Conservation (phyloP, 30 jellyfish, hydroid and myxozoan species). For the Aurelia coerulea region DNA sequence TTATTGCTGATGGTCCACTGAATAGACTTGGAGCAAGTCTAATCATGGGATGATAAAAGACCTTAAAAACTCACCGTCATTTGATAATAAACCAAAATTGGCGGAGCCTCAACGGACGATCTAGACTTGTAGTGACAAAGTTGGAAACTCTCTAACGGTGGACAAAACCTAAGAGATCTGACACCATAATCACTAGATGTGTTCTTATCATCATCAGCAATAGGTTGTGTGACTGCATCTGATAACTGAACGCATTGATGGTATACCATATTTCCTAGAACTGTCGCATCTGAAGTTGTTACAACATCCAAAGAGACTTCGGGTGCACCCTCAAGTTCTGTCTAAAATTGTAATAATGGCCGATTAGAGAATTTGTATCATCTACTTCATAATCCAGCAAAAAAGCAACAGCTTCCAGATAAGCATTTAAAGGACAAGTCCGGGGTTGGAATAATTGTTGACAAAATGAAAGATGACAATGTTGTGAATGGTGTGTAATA, state of each 20-base stretch:
- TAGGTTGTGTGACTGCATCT: conserved; percentile 65
- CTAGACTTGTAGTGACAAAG: conserved; percentile 73
- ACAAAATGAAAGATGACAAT: no score
- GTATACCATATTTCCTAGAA: conserved; percentile 62
- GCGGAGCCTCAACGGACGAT: conserved; percentile 42
- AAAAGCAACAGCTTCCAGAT: no score
- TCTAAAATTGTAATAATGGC: conserved; percentile 41
- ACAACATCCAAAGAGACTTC: conserved; percentile 81
- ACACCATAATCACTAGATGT: conserved; percentile 52
- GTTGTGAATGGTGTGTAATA: no score
- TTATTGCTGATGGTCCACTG: no score
- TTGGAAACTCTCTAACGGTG: conserved; percentile 71
- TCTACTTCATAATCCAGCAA: background rate
- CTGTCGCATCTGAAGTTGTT: conserved; percentile 61
- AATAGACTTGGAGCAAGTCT: no score
- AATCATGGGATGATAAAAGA: no score
- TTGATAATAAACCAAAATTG: conserved; percentile 82
- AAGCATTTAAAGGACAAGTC: no score
- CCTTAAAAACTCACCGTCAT: conserved; percentile 70
- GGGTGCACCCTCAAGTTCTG: conserved; percentile 96
- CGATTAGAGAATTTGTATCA: background rate
- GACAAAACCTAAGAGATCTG: conserved; percentile 81
- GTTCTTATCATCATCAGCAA: conserved; percentile 58
- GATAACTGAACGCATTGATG: conserved; percentile 86
- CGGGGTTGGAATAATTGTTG: no score